Base-by-base conservation (phyloP, 2,113 vertebrate species). In the Nematolebias whitei region DNA sequence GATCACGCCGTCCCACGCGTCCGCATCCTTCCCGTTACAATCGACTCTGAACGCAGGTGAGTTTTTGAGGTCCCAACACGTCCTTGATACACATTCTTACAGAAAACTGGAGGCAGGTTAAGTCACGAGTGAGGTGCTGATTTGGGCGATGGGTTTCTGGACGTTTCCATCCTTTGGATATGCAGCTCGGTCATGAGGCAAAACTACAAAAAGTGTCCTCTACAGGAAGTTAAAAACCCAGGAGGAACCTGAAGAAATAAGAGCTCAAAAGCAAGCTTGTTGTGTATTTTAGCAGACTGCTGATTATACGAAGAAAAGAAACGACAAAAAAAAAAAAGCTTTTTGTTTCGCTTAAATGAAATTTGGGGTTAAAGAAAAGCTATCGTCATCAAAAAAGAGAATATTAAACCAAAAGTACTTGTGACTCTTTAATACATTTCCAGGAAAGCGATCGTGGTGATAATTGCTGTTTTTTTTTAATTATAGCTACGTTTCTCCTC, bases 381-480 rank as follows among this genome's bases (percentile, higher is more conserved):
- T 51, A 71, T 76, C 32, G 74, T 84, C 77, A 85, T 80, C 20
- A 71, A 76, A 87, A 72, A 47, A 29, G 11, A 59, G 65, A 73
- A 80, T 8, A 47, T 23, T 68, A 83, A 71, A 43, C 6, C 80
- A 68, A 76, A 84, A 75, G 90, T 79, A 87, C 82, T 76, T 76
- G 82, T 83, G 82, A 75, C 76, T 87, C 81, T 81, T 85, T 59
- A 55, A 79, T 74, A 85, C 62, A 76, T 68, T 85, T 64, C 84
- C 68, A 87, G 68, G 43, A 82, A 81, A 86, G 81, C 89, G 75
- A 80, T 88, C 43, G 68, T 78, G 62, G 80, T 76, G 63, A 89
- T 87, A 94, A 94, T 90, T 93, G 93, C 93, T 89, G 74, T 81
- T 61, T 69, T 78, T 81, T 74, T 74, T 74, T 69, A 56, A 63